phyloP scores from a whole-genome alignment of 2,797 vertebrate species.

The Craterocephalus amniculus region DNA sequence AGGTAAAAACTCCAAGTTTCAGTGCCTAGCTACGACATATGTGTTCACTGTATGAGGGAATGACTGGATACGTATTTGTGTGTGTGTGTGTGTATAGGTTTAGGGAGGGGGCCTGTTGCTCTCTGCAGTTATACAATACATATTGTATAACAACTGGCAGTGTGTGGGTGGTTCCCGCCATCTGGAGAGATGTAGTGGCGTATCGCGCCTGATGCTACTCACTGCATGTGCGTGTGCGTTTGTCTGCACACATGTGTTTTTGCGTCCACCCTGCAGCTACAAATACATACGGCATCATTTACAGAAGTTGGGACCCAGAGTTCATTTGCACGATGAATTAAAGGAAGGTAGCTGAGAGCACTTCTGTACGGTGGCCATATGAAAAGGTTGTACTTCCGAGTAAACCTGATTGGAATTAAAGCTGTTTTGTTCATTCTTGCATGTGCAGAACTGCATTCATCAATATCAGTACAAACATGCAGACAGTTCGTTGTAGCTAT shows the following conservation, averaged over 20 bases:
- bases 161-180: constrained; percentile 78
- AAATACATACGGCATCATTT: constrained; percentile 69
- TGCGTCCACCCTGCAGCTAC: constrained; percentile 63
- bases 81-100: constrained; percentile 46
- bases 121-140: constrained; percentile 78
- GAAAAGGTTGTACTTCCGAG: constrained; percentile 13
- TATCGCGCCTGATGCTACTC: constrained; percentile 62
- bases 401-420: constrained; percentile 1
- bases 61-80: constrained; percentile 1
- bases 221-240: constrained; percentile 28
- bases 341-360: constrained; percentile 35
- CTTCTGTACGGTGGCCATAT: background rate
- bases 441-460: constrained; percentile 9
- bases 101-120: constrained; percentile 63
- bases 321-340: constrained; percentile 54
- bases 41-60: constrained; percentile 14
- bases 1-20: background rate
- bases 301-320: constrained; percentile 60
- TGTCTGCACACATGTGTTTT: constrained; percentile 25
- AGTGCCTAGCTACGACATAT: no score
- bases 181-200: constrained; percentile 74
- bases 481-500: constrained; percentile 10
- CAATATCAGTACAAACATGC: background rate
- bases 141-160: constrained; percentile 82
- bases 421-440: background rate